These are phyloP conservation scores for Gavia stellata DNA, from an alignment of 2,113 vertebrate genomes.

Conservation along the genomic window DNA sequence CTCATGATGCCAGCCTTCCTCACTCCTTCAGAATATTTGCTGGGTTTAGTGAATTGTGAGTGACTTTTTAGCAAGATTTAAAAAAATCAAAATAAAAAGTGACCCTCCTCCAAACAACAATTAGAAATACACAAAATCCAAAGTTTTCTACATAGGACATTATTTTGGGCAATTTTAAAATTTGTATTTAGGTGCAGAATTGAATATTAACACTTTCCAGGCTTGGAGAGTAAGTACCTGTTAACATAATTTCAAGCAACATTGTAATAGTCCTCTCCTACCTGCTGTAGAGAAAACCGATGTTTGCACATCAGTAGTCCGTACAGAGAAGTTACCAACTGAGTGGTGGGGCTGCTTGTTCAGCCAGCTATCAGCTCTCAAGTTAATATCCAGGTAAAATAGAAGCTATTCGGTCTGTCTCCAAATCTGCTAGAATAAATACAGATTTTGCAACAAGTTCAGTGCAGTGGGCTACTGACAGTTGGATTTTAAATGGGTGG, in stretches of 20 bases:
- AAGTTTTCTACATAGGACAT: too few relatives aligned
- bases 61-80: background rate
- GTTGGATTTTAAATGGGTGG: rapidly evolving
- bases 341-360: background rate
- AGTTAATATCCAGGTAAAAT: background rate
- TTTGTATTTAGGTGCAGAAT: background rate
- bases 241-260: background rate
- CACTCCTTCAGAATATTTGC: background rate
- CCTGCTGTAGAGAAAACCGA: background rate
- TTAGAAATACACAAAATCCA: background rate
- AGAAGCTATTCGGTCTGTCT: rapidly evolving
- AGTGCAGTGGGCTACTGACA: rapidly evolving
- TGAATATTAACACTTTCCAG: background rate
- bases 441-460: rapidly evolving
- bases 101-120: background rate
- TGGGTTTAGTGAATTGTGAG: background rate
- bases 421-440: background rate
- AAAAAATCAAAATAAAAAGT: background rate
- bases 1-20: background rate
- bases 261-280: too few relatives aligned
- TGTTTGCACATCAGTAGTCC: background rate
- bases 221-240: background rate
- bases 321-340: background rate
- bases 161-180: background rate
- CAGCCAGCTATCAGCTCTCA: rapidly evolving